Evolutionary conservation across 2,888 invertebrate species (phyloP).

Genomic region (Noctua comes): DNA sequence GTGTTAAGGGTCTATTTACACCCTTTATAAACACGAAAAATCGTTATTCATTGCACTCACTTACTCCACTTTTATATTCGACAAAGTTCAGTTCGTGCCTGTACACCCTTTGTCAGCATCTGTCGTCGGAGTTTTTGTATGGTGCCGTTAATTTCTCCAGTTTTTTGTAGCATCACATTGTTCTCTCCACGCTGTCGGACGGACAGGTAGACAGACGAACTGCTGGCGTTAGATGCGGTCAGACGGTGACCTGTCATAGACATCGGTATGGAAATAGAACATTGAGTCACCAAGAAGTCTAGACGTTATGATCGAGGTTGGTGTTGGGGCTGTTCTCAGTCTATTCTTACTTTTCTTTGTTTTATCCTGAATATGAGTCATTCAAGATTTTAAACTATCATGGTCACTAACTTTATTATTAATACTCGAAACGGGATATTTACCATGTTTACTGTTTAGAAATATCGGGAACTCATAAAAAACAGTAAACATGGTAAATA

Average conservation of each 20-base stretch:
- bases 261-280: background rate
- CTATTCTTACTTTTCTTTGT: slow-evolving; percentile 11
- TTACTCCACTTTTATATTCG: too few species aligned
- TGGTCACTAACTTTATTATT: too few species aligned
- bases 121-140: slow-evolving; percentile 80
- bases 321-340: background rate
- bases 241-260: slow-evolving; percentile 36
- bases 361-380: background rate
- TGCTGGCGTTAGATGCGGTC: slow-evolving; percentile 65
- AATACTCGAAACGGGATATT: too few species aligned
- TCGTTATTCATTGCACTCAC: too few species aligned
- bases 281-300: slow-evolving; percentile 32
- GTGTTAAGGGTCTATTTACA: too few species aligned
- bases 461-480: too few species aligned
- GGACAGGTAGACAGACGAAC: slow-evolving; percentile 77
- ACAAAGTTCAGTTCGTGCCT: slow-evolving; percentile 48
- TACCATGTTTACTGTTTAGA: too few species aligned
- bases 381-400: too few species aligned
- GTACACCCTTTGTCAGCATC: slow-evolving; percentile 84
- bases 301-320: slow-evolving; percentile 5
- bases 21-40: too few species aligned
- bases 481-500: too few species aligned
- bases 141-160: slow-evolving; percentile 79
- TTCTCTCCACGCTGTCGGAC: slow-evolving; percentile 65
- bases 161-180: slow-evolving; percentile 74